A percentile compares a stretch with the other conserved stretches of the same genome.
Evolutionary conservation across 1,140 invertebrate genomes (phyloP).

Genomic region (Ptiloglossa arizonensis): DNA sequence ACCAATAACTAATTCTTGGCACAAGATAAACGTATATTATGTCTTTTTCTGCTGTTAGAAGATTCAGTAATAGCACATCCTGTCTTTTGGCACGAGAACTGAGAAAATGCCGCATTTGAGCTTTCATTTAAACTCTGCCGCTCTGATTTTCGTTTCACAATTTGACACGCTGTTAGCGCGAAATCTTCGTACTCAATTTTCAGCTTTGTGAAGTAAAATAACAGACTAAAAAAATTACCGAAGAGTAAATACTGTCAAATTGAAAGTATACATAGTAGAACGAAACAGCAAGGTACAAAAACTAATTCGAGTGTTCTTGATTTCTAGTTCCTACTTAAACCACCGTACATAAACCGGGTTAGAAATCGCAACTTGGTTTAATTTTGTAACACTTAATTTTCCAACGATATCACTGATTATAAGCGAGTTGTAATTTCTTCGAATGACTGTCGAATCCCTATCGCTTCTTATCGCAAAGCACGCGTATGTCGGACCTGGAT

Average conservation of each 20-base stretch:
- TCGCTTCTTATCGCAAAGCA: constrained; percentile 32
- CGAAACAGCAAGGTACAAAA: constrained; percentile 3
- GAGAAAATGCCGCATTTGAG: constrained; percentile 43
- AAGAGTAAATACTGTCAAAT: background rate
- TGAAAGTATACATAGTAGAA: constrained; percentile 13
- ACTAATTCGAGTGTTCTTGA: constrained; percentile 14
- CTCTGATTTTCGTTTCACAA: constrained; percentile 21
- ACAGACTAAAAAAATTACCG: too few species aligned
- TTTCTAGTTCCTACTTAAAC: constrained; percentile 4
- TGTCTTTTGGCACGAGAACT: constrained; percentile 21
- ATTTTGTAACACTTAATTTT: constrained; percentile 29
- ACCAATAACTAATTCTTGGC: constrained; percentile 8
- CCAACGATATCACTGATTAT: constrained; percentile 10
- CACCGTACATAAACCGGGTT: constrained; percentile 23
- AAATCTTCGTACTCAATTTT: constrained; percentile 4
- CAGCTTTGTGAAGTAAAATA: background rate
- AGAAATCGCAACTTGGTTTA: constrained; percentile 16
- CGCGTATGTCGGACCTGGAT: constrained; percentile 40
- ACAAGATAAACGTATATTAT: constrained; percentile 13
- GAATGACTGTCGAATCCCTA: constrained; percentile 8
- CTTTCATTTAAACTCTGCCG: constrained; percentile 47
- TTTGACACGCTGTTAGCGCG: constrained; percentile 24
- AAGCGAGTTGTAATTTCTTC: constrained; percentile 7
- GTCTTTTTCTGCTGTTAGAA: background rate
- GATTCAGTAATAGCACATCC: constrained; percentile 11